Evolutionary conservation across 1,140 invertebrate genomes (phyloP), one percentile per base, ranked within the genome.

Genomic region (Oncopodura yosiiana): DNA sequence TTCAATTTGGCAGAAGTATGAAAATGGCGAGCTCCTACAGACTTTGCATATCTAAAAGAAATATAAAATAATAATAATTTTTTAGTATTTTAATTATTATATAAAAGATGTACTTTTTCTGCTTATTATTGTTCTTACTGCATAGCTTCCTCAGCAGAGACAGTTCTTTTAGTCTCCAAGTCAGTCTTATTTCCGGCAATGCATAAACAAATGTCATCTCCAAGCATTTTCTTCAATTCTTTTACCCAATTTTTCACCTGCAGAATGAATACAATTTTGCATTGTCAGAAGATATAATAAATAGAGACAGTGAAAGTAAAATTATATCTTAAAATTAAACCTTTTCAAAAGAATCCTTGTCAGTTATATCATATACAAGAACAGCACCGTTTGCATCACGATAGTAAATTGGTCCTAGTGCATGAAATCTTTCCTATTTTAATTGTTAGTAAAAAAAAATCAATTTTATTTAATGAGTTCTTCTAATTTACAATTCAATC

Each of bases 141-240:
- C 75, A 92, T 85, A 11, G 92, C 94, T 69, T 89, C 87, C 66
- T 87, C 81, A 5, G 85, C 71, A 19, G 77, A 71, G 18, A 98
- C 89, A 64, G 82, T 83, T 65, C 93, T 74, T 46, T 95, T 83
- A 67, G 87, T 87, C 69, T 95, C 92, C 66, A 99, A 74, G 75
- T 99, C 95, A 67, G 86, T 81, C 80, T 99, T 99, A 73, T 99
- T 99, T 39, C 94, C 95, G 57, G 90, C 91, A 70, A 99, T 97
- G 42, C 83, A 82, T 32, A 99, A 73, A 64, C 83, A 82, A 61
- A 97, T 87, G 62, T 96, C 86, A 66, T 84, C 83, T 5, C 94
- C 94, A 12, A 97, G 75, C 85, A 98, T 96, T 74, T 92, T 93
- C 59, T 87, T 82, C 41, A 99, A 72, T 73, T 99, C 95, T 69